Conservation (phyloP, 2,113 vertebrate genomes). For the Martes martes region DNA sequence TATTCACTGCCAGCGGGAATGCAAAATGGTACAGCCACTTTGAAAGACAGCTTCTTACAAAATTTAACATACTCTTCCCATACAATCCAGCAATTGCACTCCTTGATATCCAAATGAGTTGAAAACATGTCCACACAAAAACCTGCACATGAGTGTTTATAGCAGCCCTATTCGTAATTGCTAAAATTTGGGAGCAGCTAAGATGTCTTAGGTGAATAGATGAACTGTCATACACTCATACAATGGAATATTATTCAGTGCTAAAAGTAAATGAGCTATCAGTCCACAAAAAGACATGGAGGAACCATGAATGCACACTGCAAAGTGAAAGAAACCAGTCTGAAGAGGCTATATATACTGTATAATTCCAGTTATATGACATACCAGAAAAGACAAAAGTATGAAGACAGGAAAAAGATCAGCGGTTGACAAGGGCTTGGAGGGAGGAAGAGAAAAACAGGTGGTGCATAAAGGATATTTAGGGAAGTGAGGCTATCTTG, state of each 20-base stretch:
- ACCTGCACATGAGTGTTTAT: not conserved
- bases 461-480: not conserved
- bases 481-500: not conserved
- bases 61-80: not conserved
- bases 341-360: not conserved
- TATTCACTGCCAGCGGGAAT: not conserved
- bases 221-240: not conserved
- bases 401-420: not conserved
- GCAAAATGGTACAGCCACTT: not conserved
- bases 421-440: not conserved
- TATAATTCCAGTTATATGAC: not conserved
- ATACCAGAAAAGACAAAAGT: not conserved
- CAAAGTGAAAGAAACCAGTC: not conserved
- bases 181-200: not conserved
- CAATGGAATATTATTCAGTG: not conserved
- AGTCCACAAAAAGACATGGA: not conserved
- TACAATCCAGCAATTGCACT: not conserved
- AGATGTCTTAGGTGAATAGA: not conserved
- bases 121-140: not conserved
- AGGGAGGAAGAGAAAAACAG: not conserved
- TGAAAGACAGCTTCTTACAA: not conserved
- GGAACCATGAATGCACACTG: not conserved
- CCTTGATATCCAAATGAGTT: not conserved
- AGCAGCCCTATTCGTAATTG: not conserved
- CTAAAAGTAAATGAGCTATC: not conserved